phyloP scores from a whole-genome alignment of 2,888 invertebrate genomes.

The Tanytarsus gracilentus region DNA sequence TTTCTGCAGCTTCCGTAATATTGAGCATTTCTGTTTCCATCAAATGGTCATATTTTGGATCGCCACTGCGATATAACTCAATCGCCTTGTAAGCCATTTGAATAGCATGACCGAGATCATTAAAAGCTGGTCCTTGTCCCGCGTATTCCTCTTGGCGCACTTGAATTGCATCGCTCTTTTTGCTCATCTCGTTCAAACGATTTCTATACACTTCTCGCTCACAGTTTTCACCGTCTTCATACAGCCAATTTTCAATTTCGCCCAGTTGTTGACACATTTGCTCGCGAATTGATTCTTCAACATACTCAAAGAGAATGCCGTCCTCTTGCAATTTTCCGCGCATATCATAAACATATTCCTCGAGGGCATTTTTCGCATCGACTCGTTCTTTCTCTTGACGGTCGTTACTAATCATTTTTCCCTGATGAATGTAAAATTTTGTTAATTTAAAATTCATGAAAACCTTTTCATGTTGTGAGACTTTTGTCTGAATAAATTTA shows the following conservation, averaged over 20 bases:
- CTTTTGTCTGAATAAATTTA: neutral
- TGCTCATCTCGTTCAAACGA: conserved; percentile 54
- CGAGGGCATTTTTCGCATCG: conserved; percentile 92
- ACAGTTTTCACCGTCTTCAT: conserved; percentile 91
- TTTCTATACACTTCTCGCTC: conserved; percentile 59
- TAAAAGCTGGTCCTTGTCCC: conserved; percentile 66
- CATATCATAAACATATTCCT: conserved; percentile 97
- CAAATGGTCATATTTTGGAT: conserved; percentile 69
- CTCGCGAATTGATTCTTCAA: conserved; percentile 60
- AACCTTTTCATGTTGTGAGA: neutral
- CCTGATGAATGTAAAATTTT: conserved; percentile 43
- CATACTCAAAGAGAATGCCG: conserved; percentile 64
- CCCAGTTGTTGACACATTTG: conserved; percentile 59
- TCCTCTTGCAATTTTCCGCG: conserved; percentile 77
- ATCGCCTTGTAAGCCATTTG: conserved; percentile 73
- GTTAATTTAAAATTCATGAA: neutral
- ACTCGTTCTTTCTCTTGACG: conserved; percentile 88
- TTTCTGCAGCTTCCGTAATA: conserved; percentile 58
- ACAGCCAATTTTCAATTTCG: conserved; percentile 91
- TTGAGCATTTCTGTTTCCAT: conserved; percentile 73
- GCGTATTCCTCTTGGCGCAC: conserved; percentile 73
- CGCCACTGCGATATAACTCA: conserved; percentile 59
- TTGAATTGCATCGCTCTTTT: conserved; percentile 82
- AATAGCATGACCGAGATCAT: conserved; percentile 67
- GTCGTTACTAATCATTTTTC: conserved; percentile 76